Evolutionary conservation across 1,140 invertebrate genomes (phyloP).

Genomic region (Papilio machaon): DNA sequence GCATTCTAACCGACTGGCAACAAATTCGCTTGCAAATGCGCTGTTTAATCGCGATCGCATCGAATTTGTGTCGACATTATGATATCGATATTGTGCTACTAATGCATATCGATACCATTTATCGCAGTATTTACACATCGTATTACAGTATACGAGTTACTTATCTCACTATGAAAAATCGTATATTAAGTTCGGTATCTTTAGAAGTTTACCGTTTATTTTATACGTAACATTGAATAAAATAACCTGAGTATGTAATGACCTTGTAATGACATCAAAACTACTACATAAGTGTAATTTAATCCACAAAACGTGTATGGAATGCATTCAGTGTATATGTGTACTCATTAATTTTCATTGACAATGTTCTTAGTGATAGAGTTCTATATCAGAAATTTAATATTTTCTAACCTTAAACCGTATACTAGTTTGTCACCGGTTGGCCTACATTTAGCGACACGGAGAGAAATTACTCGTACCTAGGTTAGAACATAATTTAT

Average conservation of each 20-base stretch:
- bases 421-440: conserved; percentile 20
- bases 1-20: background rate
- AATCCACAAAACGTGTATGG: background rate
- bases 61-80: conserved; percentile 27
- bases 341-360: background rate
- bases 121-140: conserved; percentile 32
- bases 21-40: conserved; percentile 28
- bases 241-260: too few species aligned
- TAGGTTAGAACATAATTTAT: conserved; percentile 34
- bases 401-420: conserved; percentile 20
- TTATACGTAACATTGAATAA: background rate
- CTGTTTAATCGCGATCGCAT: conserved; percentile 8
- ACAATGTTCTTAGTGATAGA: background rate
- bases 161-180: background rate
- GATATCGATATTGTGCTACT: conserved; percentile 25
- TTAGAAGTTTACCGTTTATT: conserved; percentile 1
- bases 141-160: background rate
- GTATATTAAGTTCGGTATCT: background rate
- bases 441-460: conserved; percentile 33
- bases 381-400: conserved; percentile 7
- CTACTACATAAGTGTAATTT: background rate
- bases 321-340: background rate
- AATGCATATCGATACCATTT: conserved; percentile 33
- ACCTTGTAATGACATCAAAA: background rate
- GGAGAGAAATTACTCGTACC: conserved; percentile 33